phyloP scores from a whole-genome alignment of 2,888 invertebrate genomes.

The Agelastica alni region DNA sequence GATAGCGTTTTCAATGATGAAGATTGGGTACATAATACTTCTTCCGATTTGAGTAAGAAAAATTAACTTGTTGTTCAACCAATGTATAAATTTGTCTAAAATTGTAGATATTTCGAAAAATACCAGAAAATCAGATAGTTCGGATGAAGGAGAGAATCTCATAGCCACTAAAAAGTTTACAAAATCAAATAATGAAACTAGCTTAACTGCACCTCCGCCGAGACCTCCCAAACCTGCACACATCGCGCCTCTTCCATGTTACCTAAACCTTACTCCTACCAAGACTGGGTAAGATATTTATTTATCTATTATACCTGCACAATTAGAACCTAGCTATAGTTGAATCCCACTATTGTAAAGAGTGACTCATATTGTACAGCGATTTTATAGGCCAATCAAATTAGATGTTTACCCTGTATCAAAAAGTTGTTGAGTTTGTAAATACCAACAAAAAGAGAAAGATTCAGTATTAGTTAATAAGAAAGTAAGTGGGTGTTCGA shows the following conservation, averaged over 20 bases:
- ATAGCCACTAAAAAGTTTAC: conserved; percentile 64
- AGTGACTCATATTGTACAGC: too few relatives aligned
- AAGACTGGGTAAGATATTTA: conserved; percentile 30
- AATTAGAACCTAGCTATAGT: neutral
- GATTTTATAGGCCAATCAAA: too few relatives aligned
- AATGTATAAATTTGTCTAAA: too few relatives aligned
- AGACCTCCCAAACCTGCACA: conserved; percentile 73
- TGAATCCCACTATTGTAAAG: too few relatives aligned
- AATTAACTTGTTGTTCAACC: too few relatives aligned
- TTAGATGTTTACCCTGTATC: too few relatives aligned
- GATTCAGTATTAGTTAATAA: too few relatives aligned
- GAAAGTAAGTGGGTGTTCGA: too few relatives aligned
- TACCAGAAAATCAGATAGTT: conserved; percentile 62
- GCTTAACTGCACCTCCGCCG: conserved; percentile 61
- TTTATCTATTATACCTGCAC: neutral
- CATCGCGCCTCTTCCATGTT: conserved; percentile 36
- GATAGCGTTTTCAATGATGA: conserved; percentile 73
- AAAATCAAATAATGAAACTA: conserved; percentile 39
- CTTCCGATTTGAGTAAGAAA: conserved; percentile 48
- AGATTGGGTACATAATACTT: conserved; percentile 64
- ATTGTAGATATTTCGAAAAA: conserved; percentile 46
- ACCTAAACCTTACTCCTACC: conserved; percentile 39
- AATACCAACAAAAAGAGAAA: too few relatives aligned
- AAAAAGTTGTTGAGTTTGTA: too few relatives aligned
- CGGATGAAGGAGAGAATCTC: conserved; percentile 63